phyloP scores from a whole-genome alignment of 2,113 vertebrate species.

The Chionodraco myersi region DNA sequence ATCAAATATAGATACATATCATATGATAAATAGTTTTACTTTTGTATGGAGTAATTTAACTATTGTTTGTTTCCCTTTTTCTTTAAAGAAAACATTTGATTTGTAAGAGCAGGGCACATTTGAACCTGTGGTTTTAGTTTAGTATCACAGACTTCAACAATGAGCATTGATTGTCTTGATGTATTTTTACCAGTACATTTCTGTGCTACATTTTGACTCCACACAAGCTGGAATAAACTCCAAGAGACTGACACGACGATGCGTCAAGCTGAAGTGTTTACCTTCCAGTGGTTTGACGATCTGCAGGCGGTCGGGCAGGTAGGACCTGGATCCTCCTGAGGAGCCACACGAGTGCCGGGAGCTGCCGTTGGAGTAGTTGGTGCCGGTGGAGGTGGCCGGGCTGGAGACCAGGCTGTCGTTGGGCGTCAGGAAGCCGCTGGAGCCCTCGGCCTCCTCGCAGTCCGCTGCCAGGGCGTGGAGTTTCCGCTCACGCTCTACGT shows the following conservation, averaged over 20 bases:
- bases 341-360: constrained; percentile 83
- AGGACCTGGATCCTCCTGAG: constrained; percentile 84
- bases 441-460: constrained; percentile 74
- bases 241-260: neutral
- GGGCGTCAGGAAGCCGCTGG: constrained; percentile 88
- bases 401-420: constrained; percentile 84
- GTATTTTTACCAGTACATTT: neutral
- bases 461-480: constrained; percentile 77
- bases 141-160: neutral
- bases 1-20: neutral
- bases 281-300: constrained; percentile 92
- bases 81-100: neutral
- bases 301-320: constrained; percentile 89
- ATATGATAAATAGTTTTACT: too few species aligned
- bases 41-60: neutral
- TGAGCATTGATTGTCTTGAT: neutral
- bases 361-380: constrained; percentile 84
- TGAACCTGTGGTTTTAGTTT: neutral
- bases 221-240: neutral
- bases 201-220: neutral
- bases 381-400: constrained; percentile 83
- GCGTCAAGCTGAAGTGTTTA: constrained; percentile 49
- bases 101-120: neutral
- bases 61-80: neutral
- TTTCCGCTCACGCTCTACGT: constrained; percentile 84